phyloP scores from a whole-genome alignment of 2,888 invertebrate species.

The Mantis religiosa region DNA sequence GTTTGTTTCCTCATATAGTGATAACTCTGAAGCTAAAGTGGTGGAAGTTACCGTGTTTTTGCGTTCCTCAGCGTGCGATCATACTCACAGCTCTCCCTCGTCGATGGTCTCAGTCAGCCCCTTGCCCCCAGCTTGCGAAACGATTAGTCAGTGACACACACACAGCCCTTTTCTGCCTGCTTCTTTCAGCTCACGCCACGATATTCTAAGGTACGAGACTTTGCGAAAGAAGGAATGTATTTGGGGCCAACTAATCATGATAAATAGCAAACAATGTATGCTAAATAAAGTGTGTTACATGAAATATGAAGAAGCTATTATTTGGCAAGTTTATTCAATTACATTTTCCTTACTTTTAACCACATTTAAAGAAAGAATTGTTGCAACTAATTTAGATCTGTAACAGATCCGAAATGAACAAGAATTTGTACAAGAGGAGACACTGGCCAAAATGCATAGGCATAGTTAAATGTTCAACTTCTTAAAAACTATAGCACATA shows the following conservation, averaged over 20 bases:
- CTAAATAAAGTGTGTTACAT: neutral
- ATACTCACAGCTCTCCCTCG: slow-evolving; percentile 8
- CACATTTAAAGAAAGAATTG: neutral
- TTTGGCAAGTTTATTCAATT: neutral
- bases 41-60: slow-evolving; percentile 1
- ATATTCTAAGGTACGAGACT: slow-evolving; percentile 17
- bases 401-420: neutral
- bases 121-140: neutral
- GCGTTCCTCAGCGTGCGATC: neutral
- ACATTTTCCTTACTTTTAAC: neutral
- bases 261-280: neutral
- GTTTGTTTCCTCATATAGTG: neutral
- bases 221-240: slow-evolving; percentile 21
- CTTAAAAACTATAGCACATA: too few relatives aligned
- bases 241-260: slow-evolving; percentile 9
- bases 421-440: too few relatives aligned
- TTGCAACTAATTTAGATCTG: neutral
- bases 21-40: neutral
- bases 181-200: slow-evolving; percentile 6
- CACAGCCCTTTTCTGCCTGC: neutral
- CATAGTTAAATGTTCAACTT: too few relatives aligned
- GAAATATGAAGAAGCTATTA: neutral
- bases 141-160: slow-evolving; percentile 1
- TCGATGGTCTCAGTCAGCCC: neutral
- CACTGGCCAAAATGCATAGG: too few relatives aligned